Evolutionary conservation across 2,113 vertebrate genomes (phyloP).

Genomic region (Tupaia tana): DNA sequence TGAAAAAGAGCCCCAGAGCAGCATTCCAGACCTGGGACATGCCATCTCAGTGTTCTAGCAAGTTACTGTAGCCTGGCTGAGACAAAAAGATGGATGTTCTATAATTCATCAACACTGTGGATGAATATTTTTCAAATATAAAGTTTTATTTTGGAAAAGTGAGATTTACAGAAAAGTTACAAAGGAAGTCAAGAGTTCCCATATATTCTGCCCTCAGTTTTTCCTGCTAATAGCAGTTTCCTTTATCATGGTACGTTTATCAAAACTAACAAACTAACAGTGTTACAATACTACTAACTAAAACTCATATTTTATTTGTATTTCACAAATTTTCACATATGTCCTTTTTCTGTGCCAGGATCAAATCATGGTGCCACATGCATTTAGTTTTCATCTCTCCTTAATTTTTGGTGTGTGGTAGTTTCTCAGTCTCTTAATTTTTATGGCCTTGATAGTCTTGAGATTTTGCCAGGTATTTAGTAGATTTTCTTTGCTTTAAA

Average conservation of each 20-base stretch:
- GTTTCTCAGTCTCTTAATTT: neutral
- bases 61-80: neutral
- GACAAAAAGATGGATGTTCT: neutral
- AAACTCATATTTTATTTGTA: constrained; percentile 8
- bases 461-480: neutral
- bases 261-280: constrained; percentile 45
- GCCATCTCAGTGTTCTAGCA: neutral
- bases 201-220: neutral
- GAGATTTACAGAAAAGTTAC: neutral
- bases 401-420: neutral
- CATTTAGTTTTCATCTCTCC: neutral
- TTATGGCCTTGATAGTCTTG: neutral
- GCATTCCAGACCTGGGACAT: neutral
- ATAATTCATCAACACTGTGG: neutral
- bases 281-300: neutral
- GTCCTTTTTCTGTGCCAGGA: neutral
- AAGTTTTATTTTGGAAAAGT: constrained; percentile 31
- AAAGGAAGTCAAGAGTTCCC: constrained; percentile 22
- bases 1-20: neutral
- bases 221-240: constrained; percentile 9
- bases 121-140: neutral
- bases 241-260: neutral
- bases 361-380: neutral
- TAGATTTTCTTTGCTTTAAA: neutral
- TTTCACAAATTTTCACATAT: constrained; percentile 46